Evolutionary conservation across 2,888 invertebrate species (phyloP), one percentile per base, ranked within the genome.

Genomic region (Dascillus cervinus): DNA sequence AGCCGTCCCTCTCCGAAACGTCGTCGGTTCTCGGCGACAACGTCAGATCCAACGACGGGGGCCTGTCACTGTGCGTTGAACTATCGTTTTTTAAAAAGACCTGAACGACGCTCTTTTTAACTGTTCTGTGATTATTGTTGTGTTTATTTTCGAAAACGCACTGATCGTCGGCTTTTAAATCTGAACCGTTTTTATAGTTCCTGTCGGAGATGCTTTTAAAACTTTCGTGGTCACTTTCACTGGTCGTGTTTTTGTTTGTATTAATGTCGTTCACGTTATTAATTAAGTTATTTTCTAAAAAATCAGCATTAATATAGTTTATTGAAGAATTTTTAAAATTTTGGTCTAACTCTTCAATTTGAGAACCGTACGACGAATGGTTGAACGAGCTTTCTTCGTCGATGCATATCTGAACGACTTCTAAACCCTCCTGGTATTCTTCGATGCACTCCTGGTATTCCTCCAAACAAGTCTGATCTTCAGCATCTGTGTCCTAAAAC

Each of bases 401-500:
- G 12, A 75, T 63, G 46, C 74, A 75, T 50, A 76, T 75, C 47
- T 75, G 74, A 8, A 76, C 72, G 3, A 73, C 73, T 55, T 76
- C 75, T 31, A 77, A 46, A 10, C 75, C 75, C 52, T 77, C 76
- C 3, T 75, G 75, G 44, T 76, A 76, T 49, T 76, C 76, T 54
- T 77, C 76, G 22, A 77, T 68, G 46, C 76, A 77, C 57, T 77
- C 76, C 53, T 77, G 76, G 48, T 74, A 77, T 23, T 76, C 76
- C 34, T 77, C 76, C 60, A 76, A 67, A 22, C 75, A 75, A 1
- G 75, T 76, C 49, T 75, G 74, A 45, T 76, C 75, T 33, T 76
- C 75, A 17, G 74, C 73, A 3, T 71, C 72, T 31, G 73, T 57
- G 1, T 75, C 75, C 63, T 63, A 46, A 17, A 58, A 56, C 24